Base-by-base conservation (phyloP, 64 coral and sea anemone genomes). In the Montipora capricornis region DNA sequence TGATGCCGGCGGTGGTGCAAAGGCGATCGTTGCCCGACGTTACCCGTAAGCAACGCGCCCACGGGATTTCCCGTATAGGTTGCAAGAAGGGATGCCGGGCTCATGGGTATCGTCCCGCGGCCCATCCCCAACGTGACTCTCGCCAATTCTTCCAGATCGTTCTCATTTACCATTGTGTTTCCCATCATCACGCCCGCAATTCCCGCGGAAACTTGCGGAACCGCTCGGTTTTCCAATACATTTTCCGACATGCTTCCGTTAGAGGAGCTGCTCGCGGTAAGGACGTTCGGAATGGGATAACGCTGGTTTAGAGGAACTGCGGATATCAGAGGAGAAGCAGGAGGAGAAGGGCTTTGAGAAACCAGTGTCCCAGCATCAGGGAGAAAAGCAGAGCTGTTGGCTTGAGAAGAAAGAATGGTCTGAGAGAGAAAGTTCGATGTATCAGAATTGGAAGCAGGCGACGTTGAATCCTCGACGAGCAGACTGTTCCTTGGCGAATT, bases 1-100 rank as follows among this genome's bases (percentile, higher is more conserved):
- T 96, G 95, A 77, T 99, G 95, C 14, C 95, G 94, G 20, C 91
- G 87, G 79, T 99, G 98, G 84, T 93, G 95, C 5, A 87, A 17
- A 15, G 80, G 91, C 19, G 73, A 78, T 14, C 92, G 62, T 13
- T 84, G 84, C 4, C 83, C 80, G 5, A 81, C 58, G 74, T 80
- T 84, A 17, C 87, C 89, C n/a, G 87, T 20, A 5, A 92, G 71
- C 8, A 85, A 73, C 62, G 81, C 78, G 15, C 89, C 73, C 50
- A 76, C 78, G 48, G 96, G 83, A 84, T 89, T 95, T 48, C 80
- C 78, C n/a, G 77, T 69, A 44, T 94, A 79, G n/a, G 95, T 79
- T 13, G 89, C 81, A 51, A 98, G 71, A 24, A 98, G 45, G 22
- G 96, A 51, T 68, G 84, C 59, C 17, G 89, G 78, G 48, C 88